Evolutionary conservation across 1,140 invertebrate genomes (phyloP), one percentile per base, ranked within the genome.

Genomic region (Drosophila murphyi): DNA sequence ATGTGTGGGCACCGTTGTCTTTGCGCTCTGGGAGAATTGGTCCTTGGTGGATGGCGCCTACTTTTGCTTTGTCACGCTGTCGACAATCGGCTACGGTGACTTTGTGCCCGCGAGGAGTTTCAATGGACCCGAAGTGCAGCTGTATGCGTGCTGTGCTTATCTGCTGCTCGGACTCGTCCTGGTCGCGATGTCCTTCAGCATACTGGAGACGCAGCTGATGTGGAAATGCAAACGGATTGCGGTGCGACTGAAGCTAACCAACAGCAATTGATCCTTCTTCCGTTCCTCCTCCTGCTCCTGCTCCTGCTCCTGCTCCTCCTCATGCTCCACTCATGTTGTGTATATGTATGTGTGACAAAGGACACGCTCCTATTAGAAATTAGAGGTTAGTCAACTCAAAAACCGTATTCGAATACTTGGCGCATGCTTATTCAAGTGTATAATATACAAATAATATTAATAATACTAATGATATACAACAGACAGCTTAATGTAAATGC

Each of bases 131-230:
- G 94, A 95, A 67, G 75, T 95, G 31, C 96, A 97, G 91, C 93
- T 98, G 69, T 95, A 97, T 34, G 95, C 96, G 7, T 97, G 96
- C 92, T 97, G 97, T 90, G 93, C 97, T 1, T 98, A 98, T 92
- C 92, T 98, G 39, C 94, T 98, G 39, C 94, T 98, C 73, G 98
- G 98, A 29, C 94, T 98, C 34, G 96, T 98, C 8, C 93, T 98
- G 35, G 96, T 98, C 76, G 97, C 97, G 1, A 98, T 98, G 97
- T 97, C 97, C 59, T 98, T 98, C 88, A 97, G 96, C 92, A 94
- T 98, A 35, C 95, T 98, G 67, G 97, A 98, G 92, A 97, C 98
- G 72, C 97, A 98, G 92, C 95, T 98, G 1, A 95, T 97, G 43
- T 93, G 95, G 72, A 95, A 96, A 81, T 96, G 96, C 93, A 94